Evolutionary conservation across 2,113 vertebrate genomes (phyloP), one percentile per base, ranked within the genome.

Genomic region (Natator depressus): DNA sequence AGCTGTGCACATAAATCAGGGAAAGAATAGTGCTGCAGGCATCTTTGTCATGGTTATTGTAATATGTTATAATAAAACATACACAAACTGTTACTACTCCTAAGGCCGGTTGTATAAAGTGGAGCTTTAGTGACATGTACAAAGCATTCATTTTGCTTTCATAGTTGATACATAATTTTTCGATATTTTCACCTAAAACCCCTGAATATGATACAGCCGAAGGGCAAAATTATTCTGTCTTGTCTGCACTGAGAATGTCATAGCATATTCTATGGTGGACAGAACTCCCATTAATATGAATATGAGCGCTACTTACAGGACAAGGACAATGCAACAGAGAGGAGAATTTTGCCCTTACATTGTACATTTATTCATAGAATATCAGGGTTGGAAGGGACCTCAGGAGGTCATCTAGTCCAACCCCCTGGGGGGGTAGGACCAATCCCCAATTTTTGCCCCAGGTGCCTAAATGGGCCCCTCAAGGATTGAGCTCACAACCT

Each of bases 131-230:
- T 84, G 49, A 57, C 8, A 59, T 11, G 1, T 78, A 38, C 20
- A 42, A 84, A 3, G 0, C 55, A 59, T 82, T 89, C 65, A 53
- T 89, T 93, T 82, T 13, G 82, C 78, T 92, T 80, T 89, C 38
- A 91, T 80, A 94, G 72, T 54, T 53, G 16, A 57, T 3, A 19
- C 38, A 88, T 82, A 93, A 65, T 54, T 42, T 42, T 42, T 42
- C 50, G 12, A 57, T 3, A 14, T 82, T 89, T 96, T 91, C 81
- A 46, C 10, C 82, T 92, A 78, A 89, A 87, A 50, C 84, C 57
- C 38, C 81, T 88, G 6, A 2, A 9, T 82, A 20, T 51, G 11
- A 88, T 55, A 22, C 10, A n/a, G 49, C 46, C 20, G 13, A 24
- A 54, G 6, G 38, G 11, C 7, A 96, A 94, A 85, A 6, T 12